Base-by-base conservation (phyloP, 2,113 vertebrate genomes). In the Sylvietta virens region DNA sequence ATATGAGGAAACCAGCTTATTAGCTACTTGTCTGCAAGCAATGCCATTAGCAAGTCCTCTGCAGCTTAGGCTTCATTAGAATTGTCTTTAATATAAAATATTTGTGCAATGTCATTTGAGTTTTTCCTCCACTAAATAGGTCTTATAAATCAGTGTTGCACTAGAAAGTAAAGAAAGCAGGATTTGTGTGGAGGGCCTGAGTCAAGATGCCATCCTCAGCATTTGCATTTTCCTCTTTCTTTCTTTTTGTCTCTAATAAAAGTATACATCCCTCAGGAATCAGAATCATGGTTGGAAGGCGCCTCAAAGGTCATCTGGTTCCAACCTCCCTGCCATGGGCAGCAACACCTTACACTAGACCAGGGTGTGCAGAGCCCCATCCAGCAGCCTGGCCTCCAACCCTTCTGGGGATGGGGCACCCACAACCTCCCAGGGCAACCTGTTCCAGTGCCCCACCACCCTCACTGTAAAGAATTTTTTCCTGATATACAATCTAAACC, bases 341-440 rank as follows among this genome's bases (percentile, higher is more conserved):
- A 60, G 39, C 0, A 3, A 18, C 16, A 26, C 13, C 11, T 61
- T 40, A 3, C 28, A 22, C 13, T n/a, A 39, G 39, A n/a, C 9
- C n/a, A 40, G 24, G 11, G 15, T 76, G 39, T 6, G 4, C 61
- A 51, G 62, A 67, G 17, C 62, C 24, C 20, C 30, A 47, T 60
- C 24, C 61, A 47, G 9, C 45, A 45, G 2, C n/a, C 24, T n/a
- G 53, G 20, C 61, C 61, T n/a, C 27, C 14, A 30, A 15, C 9
- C 4, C 30, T 67, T 39, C 14, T 24, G 33, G 26, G n/a, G 3
- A 13, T 15, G 11, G 11, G 47, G 10, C 28, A 39, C 4, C 33
- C 19, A 17, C 33, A 74, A 0, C n/a, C 6, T 67, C 20, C 21
- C 53, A 40, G 61, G 16, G 20, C 13, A 47, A 21, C 24, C 9